Percentiles rank a stretch among this genome's conserved stretches.
phyloP scores from a whole-genome alignment of 2,113 vertebrate genomes.

The Triplophysa tibetana region DNA sequence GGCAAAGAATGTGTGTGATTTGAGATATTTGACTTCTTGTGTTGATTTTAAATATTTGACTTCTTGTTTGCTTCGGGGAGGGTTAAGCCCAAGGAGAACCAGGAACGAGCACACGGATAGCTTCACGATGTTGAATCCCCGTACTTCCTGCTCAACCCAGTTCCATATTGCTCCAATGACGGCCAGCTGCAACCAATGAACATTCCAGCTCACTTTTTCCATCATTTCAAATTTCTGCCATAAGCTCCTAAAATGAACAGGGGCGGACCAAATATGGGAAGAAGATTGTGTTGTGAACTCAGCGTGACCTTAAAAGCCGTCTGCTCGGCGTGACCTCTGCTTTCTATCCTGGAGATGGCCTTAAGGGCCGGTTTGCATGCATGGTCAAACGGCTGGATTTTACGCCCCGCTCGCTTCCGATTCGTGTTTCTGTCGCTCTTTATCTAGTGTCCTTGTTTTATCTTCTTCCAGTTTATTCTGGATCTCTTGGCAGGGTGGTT shows the following conservation, averaged over 20 bases:
- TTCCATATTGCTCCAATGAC: conserved; percentile 66
- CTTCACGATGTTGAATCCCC: conserved; percentile 30
- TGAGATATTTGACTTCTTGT: conserved; percentile 23
- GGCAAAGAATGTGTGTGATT: conserved; percentile 24
- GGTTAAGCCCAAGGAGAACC: neutral
- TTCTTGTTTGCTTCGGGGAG: conserved; percentile 27
- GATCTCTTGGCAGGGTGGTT: neutral
- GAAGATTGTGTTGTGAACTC: conserved; percentile 67
- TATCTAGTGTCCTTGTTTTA: conserved; percentile 15
- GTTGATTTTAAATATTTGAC: conserved; percentile 32
- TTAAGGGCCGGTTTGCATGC: conserved; percentile 32
- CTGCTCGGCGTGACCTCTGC: conserved; percentile 68
- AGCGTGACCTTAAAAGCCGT: conserved; percentile 63
- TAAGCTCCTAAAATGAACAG: conserved; percentile 70
- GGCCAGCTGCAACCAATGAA: conserved; percentile 78
- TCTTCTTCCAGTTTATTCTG: neutral
- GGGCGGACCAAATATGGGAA: conserved; percentile 64
- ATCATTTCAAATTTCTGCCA: conserved; percentile 71
- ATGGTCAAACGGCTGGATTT: conserved; percentile 3
- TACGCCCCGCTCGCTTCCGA: neutral
- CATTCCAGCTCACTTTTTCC: conserved; percentile 67
- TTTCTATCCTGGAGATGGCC: conserved; percentile 60
- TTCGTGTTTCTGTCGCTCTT: conserved; percentile 4
- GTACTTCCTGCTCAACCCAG: conserved; percentile 68
- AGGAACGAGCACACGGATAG: conserved; percentile 13